These are phyloP conservation scores for Drosophila mojavensis DNA, from an alignment of 1,140 invertebrate genomes.

Conservation along the genomic window DNA sequence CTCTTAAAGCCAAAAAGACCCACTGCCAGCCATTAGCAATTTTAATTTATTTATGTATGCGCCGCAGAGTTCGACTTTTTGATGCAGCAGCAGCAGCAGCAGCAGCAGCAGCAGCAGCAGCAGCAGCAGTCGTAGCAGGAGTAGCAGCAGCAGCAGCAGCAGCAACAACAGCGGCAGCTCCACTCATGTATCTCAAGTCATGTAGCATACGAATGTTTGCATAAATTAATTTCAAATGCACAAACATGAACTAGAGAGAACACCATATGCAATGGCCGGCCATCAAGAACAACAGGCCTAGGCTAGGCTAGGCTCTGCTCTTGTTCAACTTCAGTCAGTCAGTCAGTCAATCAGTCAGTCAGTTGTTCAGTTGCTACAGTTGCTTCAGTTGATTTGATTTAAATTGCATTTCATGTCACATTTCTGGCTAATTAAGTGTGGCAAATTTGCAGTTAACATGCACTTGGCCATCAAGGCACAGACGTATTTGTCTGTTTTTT, in stretches of 20 bases:
- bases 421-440: conserved; percentile 48
- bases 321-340: too few relatives aligned
- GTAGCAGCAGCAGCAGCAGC: not conserved
- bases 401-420: conserved; percentile 48
- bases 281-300: conserved; percentile 24
- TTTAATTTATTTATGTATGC: conserved; percentile 82
- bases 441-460: conserved; percentile 60
- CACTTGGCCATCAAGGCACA: conserved; percentile 58
- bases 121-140: not conserved
- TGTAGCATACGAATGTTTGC: conserved; percentile 64
- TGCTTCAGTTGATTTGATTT: conserved; percentile 47
- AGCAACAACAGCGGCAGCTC: not conserved
- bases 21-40: conserved; percentile 72
- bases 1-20: conserved; percentile 49
- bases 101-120: not conserved
- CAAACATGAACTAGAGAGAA: conserved; percentile 73
- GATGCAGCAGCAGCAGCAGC: not conserved
- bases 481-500: not conserved
- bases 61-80: conserved; percentile 34
- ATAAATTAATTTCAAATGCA: conserved; percentile 82
- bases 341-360: too few relatives aligned
- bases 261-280: not conserved
- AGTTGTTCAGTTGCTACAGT: not conserved
- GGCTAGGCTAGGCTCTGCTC: too few relatives aligned
- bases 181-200: conserved; percentile 20